These are phyloP conservation scores for Pseudolycoriella hygida DNA, from an alignment of 2,888 invertebrate species.

Conservation along the genomic window DNA sequence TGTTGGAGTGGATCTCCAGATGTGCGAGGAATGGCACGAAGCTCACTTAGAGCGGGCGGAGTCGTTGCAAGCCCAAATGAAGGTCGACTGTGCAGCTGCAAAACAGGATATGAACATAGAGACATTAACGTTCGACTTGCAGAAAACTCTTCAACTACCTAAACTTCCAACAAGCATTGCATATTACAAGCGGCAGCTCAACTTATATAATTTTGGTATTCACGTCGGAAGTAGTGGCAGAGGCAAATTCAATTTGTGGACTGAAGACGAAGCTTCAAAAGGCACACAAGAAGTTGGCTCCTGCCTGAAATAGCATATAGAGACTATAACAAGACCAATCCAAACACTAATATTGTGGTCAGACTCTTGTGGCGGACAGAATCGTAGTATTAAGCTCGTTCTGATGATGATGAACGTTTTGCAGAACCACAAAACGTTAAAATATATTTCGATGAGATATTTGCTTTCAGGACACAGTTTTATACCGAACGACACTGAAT, in stretches of 20 bases:
- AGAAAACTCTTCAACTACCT: neutral
- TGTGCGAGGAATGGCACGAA: neutral
- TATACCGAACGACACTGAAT: too few relatives aligned
- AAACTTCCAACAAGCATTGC: neutral
- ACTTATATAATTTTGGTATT: neutral
- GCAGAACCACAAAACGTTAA: too few relatives aligned
- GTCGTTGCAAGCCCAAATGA: neutral
- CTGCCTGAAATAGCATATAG: neutral
- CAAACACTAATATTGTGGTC: too few relatives aligned
- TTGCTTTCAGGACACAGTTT: too few relatives aligned
- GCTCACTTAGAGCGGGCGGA: neutral
- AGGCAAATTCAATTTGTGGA: neutral
- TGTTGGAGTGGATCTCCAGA: neutral
- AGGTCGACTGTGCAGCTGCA: neutral
- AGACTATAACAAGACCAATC: too few relatives aligned
- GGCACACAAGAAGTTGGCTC: constrained; percentile 3
- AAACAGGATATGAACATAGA: neutral
- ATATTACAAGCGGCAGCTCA: constrained; percentile 1
- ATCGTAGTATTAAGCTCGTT: too few relatives aligned
- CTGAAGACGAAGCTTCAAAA: neutral
- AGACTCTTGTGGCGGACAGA: too few relatives aligned
- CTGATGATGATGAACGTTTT: too few relatives aligned
- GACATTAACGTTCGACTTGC: constrained; percentile 1
- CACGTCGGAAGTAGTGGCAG: neutral
- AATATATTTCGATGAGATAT: too few relatives aligned